Percentiles rank a stretch among this genome's conserved stretches.
These are phyloP conservation scores for Hypsibius dujardini DNA, from an alignment of 1,140 invertebrate genomes.

Conservation along the genomic window DNA sequence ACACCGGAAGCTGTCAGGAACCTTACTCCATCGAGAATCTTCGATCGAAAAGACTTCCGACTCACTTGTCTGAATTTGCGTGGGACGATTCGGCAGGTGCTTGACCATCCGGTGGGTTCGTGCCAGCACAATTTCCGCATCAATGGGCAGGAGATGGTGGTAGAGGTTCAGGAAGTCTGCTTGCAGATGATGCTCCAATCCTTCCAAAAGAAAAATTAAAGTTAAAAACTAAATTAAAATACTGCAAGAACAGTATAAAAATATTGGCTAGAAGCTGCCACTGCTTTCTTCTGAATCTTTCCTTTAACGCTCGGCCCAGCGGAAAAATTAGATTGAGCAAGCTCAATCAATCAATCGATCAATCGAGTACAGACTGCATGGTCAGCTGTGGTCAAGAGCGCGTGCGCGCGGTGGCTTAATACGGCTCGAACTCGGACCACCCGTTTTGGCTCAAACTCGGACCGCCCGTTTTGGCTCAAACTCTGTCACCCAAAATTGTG, in stretches of 20 bases:
- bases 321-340: too few relatives aligned
- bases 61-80: not conserved
- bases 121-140: not conserved
- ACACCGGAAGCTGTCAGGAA: not conserved
- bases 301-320: too few relatives aligned
- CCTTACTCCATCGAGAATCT: not conserved
- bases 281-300: too few relatives aligned
- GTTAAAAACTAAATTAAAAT: not conserved
- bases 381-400: too few relatives aligned
- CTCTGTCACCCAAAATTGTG: too few relatives aligned
- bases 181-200: constrained; percentile 13
- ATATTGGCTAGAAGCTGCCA: not conserved
- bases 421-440: too few relatives aligned
- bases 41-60: not conserved
- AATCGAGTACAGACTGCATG: too few relatives aligned
- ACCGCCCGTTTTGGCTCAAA: too few relatives aligned
- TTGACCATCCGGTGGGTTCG: not conserved
- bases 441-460: too few relatives aligned
- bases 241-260: not conserved
- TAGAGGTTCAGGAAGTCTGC: constrained; percentile 10
- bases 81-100: constrained; percentile 1
- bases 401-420: too few relatives aligned
- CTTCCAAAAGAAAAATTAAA: not conserved
- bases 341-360: too few relatives aligned
- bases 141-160: not conserved